Evolutionary conservation across 2,888 invertebrate species (phyloP).

Genomic region (Athalia circularis): DNA sequence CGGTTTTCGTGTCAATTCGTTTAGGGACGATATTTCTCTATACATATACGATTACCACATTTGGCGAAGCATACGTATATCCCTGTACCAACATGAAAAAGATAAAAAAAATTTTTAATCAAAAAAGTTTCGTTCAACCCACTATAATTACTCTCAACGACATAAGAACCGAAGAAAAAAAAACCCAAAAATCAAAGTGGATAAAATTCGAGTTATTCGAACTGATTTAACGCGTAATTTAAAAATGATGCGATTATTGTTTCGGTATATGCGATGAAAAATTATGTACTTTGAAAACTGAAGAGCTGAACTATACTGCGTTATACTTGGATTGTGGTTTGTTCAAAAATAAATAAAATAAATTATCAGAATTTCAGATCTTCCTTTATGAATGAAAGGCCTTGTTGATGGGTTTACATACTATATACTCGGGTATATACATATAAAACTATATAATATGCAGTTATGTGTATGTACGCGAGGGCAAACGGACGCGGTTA

Average conservation of each 20-base stretch:
- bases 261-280: background rate
- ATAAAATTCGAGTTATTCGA: too few relatives aligned
- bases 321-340: background rate
- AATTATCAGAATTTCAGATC: conserved; percentile 18
- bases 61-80: background rate
- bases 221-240: too few relatives aligned
- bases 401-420: conserved; percentile 11
- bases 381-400: conserved; percentile 35
- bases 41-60: background rate
- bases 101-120: too few relatives aligned
- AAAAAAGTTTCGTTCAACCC: too few relatives aligned
- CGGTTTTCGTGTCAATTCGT: conserved; percentile 12
- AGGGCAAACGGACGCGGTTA: background rate
- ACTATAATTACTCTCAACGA: too few relatives aligned
- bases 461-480: background rate
- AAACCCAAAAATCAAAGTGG: too few relatives aligned
- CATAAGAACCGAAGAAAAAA: too few relatives aligned
- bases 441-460: background rate
- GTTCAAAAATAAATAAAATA: background rate
- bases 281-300: background rate
- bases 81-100: too few relatives aligned
- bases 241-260: too few relatives aligned
- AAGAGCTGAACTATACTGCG: background rate
- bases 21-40: background rate
- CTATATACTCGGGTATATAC: background rate